phyloP scores from a whole-genome alignment of 2,113 vertebrate genomes.

The Scophthalmus maximus region DNA sequence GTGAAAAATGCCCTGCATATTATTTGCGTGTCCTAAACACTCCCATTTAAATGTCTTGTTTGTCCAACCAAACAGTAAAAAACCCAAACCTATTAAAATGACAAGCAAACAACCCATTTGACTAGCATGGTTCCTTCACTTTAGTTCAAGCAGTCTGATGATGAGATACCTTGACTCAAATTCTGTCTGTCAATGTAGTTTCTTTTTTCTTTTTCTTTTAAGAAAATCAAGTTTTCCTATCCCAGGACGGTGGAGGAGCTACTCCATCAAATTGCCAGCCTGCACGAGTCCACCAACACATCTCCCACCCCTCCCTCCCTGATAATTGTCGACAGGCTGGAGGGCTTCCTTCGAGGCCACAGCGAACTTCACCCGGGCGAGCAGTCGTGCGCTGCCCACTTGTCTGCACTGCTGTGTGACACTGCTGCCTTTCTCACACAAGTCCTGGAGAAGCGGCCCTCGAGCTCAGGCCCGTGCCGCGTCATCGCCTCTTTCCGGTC shows the following conservation, averaged over 20 bases:
- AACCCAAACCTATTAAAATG: no score
- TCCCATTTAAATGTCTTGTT: no score
- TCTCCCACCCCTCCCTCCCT: constrained; percentile 67
- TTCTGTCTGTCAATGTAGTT: background rate
- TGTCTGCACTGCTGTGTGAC: constrained; percentile 79
- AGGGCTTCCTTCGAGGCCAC: constrained; percentile 63
- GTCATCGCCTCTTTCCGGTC: constrained; percentile 75
- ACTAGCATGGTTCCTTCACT: background rate
- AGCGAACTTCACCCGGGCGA: constrained; percentile 44
- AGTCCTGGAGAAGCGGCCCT: constrained; percentile 39
- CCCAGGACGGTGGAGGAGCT: constrained; percentile 77
- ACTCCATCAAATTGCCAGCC: constrained; percentile 76
- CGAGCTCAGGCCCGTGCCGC: constrained; percentile 58
- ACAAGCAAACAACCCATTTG: no score
- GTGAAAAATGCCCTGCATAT: no score
- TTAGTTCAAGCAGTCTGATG: background rate
- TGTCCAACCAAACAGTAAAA: no score
- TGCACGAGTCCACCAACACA: constrained; percentile 71
- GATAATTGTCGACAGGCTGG: constrained; percentile 79
- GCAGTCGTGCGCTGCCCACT: constrained; percentile 65
- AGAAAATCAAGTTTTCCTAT: constrained; percentile 84
- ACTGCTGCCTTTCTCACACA: constrained; percentile 75
- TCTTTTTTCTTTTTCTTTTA: background rate
- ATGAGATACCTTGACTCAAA: background rate
- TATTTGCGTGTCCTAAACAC: no score